Conservation (phyloP, 2,797 vertebrate species). For the Phrynocephalus forsythii region DNA sequence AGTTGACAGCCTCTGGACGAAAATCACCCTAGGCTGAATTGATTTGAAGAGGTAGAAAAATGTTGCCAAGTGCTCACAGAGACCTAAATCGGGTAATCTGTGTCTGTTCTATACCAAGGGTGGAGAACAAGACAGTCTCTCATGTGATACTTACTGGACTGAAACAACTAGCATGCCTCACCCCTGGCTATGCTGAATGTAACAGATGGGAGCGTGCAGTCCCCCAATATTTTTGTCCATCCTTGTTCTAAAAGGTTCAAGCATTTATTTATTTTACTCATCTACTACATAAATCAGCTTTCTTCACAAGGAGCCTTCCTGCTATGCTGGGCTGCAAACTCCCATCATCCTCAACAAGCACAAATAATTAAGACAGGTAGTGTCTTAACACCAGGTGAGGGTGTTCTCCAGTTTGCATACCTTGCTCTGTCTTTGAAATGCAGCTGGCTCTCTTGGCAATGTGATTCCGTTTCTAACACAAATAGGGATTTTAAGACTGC, state of each 20-base stretch:
- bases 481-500: slow-evolving; percentile 23
- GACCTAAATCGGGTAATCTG: not conserved
- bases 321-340: not conserved
- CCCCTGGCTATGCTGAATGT: too few species aligned
- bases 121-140: too few species aligned
- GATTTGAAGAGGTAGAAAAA: not conserved
- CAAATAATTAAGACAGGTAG: slow-evolving; percentile 17
- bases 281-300: not conserved
- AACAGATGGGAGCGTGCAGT: not conserved
- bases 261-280: not conserved
- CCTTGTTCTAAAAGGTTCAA: too few species aligned
- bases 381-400: slow-evolving; percentile 35
- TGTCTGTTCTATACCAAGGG: not conserved
- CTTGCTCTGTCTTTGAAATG: slow-evolving; percentile 31
- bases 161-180: too few species aligned
- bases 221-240: not conserved
- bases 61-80: not conserved
- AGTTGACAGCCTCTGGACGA: not conserved
- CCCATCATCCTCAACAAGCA: too few species aligned
- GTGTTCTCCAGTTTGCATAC: slow-evolving; percentile 31
- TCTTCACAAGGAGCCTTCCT: not conserved
- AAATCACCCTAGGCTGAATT: not conserved
- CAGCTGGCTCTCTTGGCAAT: slow-evolving; percentile 18
- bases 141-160: too few species aligned
- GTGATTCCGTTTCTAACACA: slow-evolving; percentile 1